A percentile compares a stretch with the other conserved stretches of the same genome.
These are phyloP conservation scores for Melospiza melodia DNA, from an alignment of 2,113 vertebrate genomes.

Conservation along the genomic window DNA sequence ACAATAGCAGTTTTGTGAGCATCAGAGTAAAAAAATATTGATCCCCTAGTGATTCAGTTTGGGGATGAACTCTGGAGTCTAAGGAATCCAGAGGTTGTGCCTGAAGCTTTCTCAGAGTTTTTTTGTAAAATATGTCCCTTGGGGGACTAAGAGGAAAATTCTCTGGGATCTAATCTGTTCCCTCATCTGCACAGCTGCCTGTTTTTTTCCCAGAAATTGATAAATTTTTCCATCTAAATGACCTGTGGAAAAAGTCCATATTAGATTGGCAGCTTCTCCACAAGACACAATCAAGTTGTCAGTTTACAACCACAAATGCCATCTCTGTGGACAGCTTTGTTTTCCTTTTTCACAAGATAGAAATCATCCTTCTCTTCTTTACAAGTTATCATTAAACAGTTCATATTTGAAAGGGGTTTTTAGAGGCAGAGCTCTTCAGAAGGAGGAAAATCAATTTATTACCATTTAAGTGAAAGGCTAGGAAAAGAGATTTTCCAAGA, in stretches of 20 bases:
- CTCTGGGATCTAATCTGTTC: not conserved
- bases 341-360: not conserved
- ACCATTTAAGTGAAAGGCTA: not conserved
- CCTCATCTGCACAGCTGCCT: not conserved
- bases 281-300: not conserved
- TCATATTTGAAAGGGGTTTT: not conserved
- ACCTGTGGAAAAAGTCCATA: not conserved
- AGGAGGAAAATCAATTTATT: not conserved
- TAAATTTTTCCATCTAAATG: not conserved
- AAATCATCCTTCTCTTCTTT: not conserved
- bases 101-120: not conserved
- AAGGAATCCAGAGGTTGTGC: not conserved
- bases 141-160: too few species aligned
- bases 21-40: not conserved
- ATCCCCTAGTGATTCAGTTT: not conserved
- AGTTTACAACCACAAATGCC: not conserved
- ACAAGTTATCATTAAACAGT: not conserved
- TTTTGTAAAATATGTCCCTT: not conserved
- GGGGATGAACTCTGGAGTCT: not conserved
- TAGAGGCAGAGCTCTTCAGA: not conserved
- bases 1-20: not conserved
- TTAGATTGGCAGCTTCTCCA: not conserved
- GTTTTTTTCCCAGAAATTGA: not conserved
- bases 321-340: not conserved
- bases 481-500: not conserved